Base-by-base conservation (phyloP, 2,113 vertebrate species). In the Notothenia rossii region DNA sequence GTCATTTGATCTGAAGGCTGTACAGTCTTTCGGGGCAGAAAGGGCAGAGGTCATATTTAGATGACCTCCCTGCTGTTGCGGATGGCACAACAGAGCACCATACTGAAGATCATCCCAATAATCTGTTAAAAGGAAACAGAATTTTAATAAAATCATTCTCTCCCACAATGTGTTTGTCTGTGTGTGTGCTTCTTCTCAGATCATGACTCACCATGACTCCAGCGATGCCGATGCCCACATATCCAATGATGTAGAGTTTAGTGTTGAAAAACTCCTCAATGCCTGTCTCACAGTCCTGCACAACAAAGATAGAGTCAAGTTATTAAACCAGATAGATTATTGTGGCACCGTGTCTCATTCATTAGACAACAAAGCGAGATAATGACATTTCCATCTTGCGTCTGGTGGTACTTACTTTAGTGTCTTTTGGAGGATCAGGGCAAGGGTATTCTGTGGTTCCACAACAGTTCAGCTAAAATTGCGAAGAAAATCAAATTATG, bases 21-120 rank as follows among this genome's bases (percentile, higher is more conserved):
- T 66, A 48, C 58, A 84, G 87, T 89, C 78, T 75, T 65, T 80
- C 2, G 5, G 29, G 51, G 29, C 10, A 33, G 33, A 50, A 15
- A 61, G 22, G 69, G 56, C 54, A 20, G 22, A 7, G 65, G 50
- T 59, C 50, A 12, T 29, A 40, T 90, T 96, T 94, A 99, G 84
- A 99, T 96, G 90, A 97, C 94, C 81, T 99, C 97, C 86, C 96
- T 95, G 67, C 96, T 97, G 94, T 97, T 98, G 72, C 97, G 96
- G 89, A 99, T 97, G 1, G 93, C 97, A 90, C 98, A 99, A 91
- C 98, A 99, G 59, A 99, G 96, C 78, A 99, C 96, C 98, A 99
- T 98, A 86, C 98, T 99, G 95, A 98, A 99, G 89, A 99, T 96
- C 98, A 99, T 99, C 87, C 98, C 98, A 59, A 98, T 97, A 87